These are phyloP conservation scores for Perca fluviatilis DNA, from an alignment of 2,113 vertebrate genomes.

Conservation along the genomic window DNA sequence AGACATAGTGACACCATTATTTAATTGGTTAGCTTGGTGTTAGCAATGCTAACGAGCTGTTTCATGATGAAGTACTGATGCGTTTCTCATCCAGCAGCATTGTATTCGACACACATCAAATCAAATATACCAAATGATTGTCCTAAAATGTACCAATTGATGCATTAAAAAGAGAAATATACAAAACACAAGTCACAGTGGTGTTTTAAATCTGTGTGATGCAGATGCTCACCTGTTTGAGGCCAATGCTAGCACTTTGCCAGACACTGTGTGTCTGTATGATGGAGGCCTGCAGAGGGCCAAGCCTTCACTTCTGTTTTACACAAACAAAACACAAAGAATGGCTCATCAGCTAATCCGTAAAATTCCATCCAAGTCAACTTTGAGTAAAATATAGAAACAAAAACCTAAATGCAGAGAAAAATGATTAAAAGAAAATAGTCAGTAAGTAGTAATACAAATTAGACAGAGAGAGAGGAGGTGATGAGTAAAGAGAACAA, in stretches of 20 bases:
- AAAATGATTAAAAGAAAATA: constrained; percentile 30
- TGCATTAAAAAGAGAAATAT: not conserved
- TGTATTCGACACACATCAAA: not conserved
- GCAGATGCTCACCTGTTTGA: constrained; percentile 77
- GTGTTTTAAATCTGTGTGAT: constrained; percentile 19
- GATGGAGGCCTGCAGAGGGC: constrained; percentile 55
- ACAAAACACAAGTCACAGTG: not conserved
- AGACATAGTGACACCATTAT: not conserved
- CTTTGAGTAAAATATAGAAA: constrained; percentile 20
- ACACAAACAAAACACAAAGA: constrained; percentile 27
- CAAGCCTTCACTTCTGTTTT: constrained; percentile 23
- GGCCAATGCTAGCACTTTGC: constrained; percentile 39
- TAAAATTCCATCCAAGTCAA: constrained; percentile 25
- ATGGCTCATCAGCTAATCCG: constrained; percentile 15
- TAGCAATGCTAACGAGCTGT: not conserved
- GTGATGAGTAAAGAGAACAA: constrained; percentile 19
- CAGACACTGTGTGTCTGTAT: constrained; percentile 24
- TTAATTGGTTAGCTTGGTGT: not conserved
- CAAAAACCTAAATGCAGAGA: not conserved
- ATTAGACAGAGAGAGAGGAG: constrained; percentile 2
- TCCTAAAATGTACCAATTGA: not conserved
- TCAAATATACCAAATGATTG: not conserved
- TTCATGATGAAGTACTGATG: not conserved
- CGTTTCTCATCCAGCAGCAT: not conserved
- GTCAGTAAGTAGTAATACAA: constrained; percentile 3